A percentile compares a stretch with the other conserved stretches of the same genome.
These are phyloP conservation scores for Drosophila cracens DNA, from an alignment of 2,888 invertebrate species.

Conservation along the genomic window DNA sequence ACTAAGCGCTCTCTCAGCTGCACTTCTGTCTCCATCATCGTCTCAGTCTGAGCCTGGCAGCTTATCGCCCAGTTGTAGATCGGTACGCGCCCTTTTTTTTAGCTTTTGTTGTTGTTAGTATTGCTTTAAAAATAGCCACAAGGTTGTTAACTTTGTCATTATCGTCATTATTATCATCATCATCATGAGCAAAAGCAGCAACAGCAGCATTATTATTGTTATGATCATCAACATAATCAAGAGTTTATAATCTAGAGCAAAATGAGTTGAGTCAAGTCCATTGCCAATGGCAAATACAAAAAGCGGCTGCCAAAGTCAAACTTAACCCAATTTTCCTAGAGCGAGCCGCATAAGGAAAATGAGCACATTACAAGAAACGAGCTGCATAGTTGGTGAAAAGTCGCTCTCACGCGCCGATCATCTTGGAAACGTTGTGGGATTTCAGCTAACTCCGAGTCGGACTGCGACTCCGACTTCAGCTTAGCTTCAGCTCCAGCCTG, in stretches of 20 bases:
- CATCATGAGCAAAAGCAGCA: conserved; percentile 22
- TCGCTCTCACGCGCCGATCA: conserved; percentile 44
- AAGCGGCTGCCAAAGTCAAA: conserved; percentile 50
- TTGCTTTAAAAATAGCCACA: conserved; percentile 68
- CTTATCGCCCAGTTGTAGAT: conserved; percentile 69
- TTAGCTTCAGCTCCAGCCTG: conserved; percentile 20
- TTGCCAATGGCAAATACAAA: conserved; percentile 42
- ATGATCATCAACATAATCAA: conserved; percentile 33
- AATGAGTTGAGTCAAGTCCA: conserved; percentile 41
- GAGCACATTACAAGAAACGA: conserved; percentile 74
- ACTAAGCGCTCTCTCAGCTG: conserved; percentile 64
- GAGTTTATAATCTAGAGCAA: conserved; percentile 60
- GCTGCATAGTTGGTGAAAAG: conserved; percentile 49
- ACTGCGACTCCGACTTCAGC: neutral
- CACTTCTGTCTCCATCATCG: conserved; percentile 9
- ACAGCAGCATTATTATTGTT: conserved; percentile 26
- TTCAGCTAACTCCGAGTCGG: conserved; percentile 23
- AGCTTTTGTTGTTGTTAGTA: conserved; percentile 24
- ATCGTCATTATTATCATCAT: conserved; percentile 20
- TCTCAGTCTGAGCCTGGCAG: conserved; percentile 23
- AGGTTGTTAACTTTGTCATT: conserved; percentile 57
- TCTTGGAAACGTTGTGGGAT: conserved; percentile 71
- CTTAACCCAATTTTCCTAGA: conserved; percentile 73
- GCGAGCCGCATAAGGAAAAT: conserved; percentile 76
- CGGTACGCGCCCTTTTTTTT: conserved; percentile 68